These are phyloP conservation scores for Acridotheres tristis DNA, from an alignment of 2,797 vertebrate species.

Conservation along the genomic window DNA sequence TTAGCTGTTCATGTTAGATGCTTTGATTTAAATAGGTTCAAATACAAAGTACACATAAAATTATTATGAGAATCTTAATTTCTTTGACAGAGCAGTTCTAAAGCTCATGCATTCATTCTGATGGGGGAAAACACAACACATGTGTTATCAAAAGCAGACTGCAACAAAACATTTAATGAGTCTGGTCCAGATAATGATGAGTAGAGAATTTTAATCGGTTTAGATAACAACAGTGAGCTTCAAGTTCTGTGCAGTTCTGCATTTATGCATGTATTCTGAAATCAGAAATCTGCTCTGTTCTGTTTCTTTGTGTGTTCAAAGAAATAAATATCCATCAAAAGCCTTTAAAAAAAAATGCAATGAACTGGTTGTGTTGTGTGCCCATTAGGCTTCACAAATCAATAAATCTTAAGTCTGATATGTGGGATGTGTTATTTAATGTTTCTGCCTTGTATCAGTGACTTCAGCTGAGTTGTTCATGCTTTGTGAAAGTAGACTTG, in stretches of 20 bases:
- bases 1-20: background rate
- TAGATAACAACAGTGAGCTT: background rate
- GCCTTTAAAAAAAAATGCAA: background rate
- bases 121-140: background rate
- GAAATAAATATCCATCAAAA: background rate
- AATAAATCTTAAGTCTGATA: background rate
- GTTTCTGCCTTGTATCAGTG: background rate
- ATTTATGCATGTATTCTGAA: background rate
- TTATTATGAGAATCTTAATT: background rate
- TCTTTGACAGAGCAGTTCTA: background rate
- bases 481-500: background rate
- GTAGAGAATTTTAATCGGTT: background rate
- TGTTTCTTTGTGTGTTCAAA: background rate
- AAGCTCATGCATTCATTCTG: background rate
- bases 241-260: background rate
- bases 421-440: background rate
- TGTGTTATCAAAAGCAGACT: background rate
- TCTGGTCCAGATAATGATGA: background rate
- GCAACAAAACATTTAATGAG: background rate
- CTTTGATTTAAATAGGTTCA: background rate
- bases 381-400: background rate
- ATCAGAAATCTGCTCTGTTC: background rate
- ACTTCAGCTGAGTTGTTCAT: background rate
- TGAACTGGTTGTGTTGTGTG: background rate
- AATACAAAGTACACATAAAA: background rate